Base-by-base conservation (phyloP, 2,888 invertebrate species). In the Leptodirus hochenwartii region DNA sequence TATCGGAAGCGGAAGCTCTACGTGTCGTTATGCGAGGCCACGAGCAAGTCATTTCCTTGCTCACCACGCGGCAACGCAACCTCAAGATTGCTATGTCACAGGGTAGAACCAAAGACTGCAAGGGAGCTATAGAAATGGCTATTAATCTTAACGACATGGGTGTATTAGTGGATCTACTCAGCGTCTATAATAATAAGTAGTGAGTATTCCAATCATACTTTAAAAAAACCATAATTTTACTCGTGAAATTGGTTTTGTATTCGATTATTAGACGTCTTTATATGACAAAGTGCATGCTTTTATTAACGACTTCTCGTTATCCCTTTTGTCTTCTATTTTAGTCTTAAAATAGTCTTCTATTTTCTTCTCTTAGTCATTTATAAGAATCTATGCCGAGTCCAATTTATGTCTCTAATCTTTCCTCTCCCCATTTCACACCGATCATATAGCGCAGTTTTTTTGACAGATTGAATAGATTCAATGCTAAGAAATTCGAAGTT, bases 141-240 rank as follows among this genome's bases (percentile, higher is more conserved):
- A 72, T 88, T 28, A 75, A 77, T 39, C 72, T 84, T 59, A 80
- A 78, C 46, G 90, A 93, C 50, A 66, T 72, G 30, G 72, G 88
- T 5, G 76, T 93, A 32, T 69, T 91, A 42, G 75, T 90, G 23
- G 93, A 95, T 58, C 65, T 95, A 31, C 62, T 95, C 26, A 78
- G 81, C 46, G 77, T 90, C 37, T 74, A 95, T 51, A 78, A 78
- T 41, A 70, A 78, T 40, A 82, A 81, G 64, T 79, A 82, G 91
- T 93, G 69, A 78, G 84, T 66, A 35, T 15, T 36, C 34, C 30
- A 34, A 31, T 14, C 8, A 27, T 22, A 25, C 24, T 27, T 12
- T 31, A n/a, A n/a, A 15, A 27, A 10, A 3, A 9, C 8, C 8
- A 17, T n/a, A 6, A 27, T 25, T 25, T 10, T 20, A 9, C 11